These are phyloP conservation scores for Platycnemis pennipes DNA, from an alignment of 2,888 invertebrate species.

Conservation along the genomic window DNA sequence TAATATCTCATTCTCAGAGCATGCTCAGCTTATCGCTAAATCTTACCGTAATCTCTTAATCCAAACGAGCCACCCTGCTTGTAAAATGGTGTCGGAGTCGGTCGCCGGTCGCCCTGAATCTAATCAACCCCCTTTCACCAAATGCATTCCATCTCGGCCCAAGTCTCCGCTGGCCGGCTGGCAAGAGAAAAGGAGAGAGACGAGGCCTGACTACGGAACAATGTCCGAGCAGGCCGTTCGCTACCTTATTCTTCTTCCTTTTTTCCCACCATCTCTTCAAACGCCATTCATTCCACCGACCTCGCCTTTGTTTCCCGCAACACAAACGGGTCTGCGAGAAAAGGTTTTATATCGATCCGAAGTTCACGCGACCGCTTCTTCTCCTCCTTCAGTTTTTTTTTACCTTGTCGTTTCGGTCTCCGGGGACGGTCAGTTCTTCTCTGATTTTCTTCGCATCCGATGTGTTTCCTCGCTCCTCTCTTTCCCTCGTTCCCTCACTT, in stretches of 20 bases:
- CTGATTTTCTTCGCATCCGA: neutral
- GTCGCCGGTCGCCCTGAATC: neutral
- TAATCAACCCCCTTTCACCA: neutral
- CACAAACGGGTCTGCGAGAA: neutral
- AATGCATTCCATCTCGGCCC: neutral
- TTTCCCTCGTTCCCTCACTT: neutral
- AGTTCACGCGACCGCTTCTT: neutral
- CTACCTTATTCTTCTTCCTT: neutral
- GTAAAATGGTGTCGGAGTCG: neutral
- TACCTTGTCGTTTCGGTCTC: neutral
- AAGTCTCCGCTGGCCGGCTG: neutral
- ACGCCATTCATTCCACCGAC: neutral
- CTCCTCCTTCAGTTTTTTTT: neutral
- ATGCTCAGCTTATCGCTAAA: too few relatives aligned
- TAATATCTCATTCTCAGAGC: too few relatives aligned
- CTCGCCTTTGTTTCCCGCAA: neutral
- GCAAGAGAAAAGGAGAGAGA: neutral
- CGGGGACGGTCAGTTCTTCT: conserved; percentile 15
- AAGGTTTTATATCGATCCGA: conserved; percentile 2
- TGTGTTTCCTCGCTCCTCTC: neutral
- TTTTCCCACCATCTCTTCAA: neutral
- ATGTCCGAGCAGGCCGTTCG: neutral
- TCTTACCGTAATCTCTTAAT: too few relatives aligned
- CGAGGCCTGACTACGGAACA: neutral
- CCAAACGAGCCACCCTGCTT: too few relatives aligned